Conservation (phyloP, 2,888 invertebrate genomes). For the Tuta absoluta region DNA sequence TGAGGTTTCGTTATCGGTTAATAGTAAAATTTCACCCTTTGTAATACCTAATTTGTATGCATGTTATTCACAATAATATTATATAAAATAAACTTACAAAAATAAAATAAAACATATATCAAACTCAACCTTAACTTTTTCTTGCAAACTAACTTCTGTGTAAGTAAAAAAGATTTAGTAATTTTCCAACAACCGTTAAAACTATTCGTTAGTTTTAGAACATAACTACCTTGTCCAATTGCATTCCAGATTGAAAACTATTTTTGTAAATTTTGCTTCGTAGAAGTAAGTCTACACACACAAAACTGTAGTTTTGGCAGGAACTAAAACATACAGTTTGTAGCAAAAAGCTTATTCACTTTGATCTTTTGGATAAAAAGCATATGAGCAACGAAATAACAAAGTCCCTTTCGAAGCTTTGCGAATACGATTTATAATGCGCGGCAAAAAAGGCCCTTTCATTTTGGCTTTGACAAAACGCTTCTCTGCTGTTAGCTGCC, state of each 20-base stretch:
- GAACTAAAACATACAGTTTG: conserved; percentile 4
- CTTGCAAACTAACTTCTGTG: too few relatives aligned
- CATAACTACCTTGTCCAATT: neutral
- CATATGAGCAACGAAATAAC: conserved; percentile 32
- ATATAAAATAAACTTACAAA: too few relatives aligned
- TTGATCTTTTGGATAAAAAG: conserved; percentile 32
- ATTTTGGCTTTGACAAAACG: conserved; percentile 52
- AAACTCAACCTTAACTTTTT: too few relatives aligned
- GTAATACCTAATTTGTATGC: too few relatives aligned
- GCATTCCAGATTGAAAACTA: neutral
- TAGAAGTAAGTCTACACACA: neutral
- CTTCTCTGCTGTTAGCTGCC: conserved; percentile 43
- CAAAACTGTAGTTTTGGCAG: conserved; percentile 4
- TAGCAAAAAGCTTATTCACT: conserved; percentile 19
- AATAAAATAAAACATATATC: too few relatives aligned
- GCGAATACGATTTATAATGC: conserved; percentile 45
- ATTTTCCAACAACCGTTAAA: too few relatives aligned
- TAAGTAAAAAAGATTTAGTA: too few relatives aligned
- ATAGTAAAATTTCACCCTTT: too few relatives aligned
- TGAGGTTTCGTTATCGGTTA: too few relatives aligned
- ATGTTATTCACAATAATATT: too few relatives aligned
- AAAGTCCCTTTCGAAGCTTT: conserved; percentile 38
- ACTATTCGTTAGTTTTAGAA: too few relatives aligned
- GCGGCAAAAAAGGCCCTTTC: conserved; percentile 44
- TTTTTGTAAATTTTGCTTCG: neutral